Percentiles rank a stretch among this genome's conserved stretches.
Evolutionary conservation across 2,113 vertebrate genomes (phyloP).

Genomic region (Myiopsitta monachus): DNA sequence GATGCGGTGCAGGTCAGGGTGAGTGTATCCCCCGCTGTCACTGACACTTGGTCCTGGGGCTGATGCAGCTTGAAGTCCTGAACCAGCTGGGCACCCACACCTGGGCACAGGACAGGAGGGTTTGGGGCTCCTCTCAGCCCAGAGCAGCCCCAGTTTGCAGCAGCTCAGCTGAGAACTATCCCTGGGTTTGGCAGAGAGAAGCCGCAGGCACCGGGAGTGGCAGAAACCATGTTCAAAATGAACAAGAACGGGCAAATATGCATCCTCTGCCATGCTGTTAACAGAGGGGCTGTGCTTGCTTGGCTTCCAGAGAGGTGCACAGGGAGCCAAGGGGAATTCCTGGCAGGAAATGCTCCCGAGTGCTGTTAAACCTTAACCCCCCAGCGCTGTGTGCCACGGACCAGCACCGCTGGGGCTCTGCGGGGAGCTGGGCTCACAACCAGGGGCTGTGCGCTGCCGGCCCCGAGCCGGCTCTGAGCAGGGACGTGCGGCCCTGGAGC

Average conservation of each 20-base stretch:
- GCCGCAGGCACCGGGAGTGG: background rate
- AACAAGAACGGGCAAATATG: background rate
- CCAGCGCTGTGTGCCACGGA: background rate
- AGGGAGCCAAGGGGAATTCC: conserved; percentile 28
- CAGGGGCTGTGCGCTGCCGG: background rate
- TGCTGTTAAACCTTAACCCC: background rate
- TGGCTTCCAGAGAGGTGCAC: background rate
- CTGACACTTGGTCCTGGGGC: rapidly evolving
- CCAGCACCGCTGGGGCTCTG: background rate
- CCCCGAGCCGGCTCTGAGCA: background rate
- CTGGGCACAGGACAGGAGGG: background rate
- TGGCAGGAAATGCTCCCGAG: background rate
- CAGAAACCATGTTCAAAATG: rapidly evolving
- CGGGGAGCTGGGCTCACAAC: rapidly evolving
- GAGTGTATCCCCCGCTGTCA: background rate
- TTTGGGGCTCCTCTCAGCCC: background rate
- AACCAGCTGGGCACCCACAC: rapidly evolving
- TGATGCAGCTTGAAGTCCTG: rapidly evolving
- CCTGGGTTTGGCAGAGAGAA: background rate
- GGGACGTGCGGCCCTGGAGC: background rate
- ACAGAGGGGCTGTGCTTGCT: background rate
- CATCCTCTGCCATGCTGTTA: rapidly evolving
- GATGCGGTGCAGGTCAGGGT: background rate
- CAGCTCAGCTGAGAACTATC: background rate
- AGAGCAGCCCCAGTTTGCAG: background rate